Percentiles rank a stretch among this genome's conserved stretches.
phyloP scores from a whole-genome alignment of 2,113 vertebrate genomes.

The Felis chaus region DNA sequence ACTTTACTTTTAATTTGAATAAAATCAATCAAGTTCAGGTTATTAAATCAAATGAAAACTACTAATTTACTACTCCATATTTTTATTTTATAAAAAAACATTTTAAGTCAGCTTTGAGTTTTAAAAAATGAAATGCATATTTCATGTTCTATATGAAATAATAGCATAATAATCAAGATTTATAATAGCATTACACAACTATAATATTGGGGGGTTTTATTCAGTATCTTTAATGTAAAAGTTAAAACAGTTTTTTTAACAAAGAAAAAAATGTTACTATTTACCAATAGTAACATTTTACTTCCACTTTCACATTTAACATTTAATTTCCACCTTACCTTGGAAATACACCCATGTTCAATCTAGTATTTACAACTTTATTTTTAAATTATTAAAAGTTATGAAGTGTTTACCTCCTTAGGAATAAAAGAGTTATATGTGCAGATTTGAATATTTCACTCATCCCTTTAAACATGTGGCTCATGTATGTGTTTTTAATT shows the following conservation, averaged over 20 bases:
- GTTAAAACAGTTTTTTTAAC: neutral
- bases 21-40: neutral
- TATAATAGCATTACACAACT: neutral
- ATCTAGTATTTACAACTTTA: neutral
- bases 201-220: neutral
- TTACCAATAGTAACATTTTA: neutral
- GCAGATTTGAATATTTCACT: neutral
- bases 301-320: no score
- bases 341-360: neutral
- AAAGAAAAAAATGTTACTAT: neutral
- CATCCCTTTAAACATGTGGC: neutral
- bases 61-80: neutral
- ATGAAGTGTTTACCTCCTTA: neutral
- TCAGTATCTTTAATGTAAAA: neutral
- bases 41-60: neutral
- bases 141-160: neutral
- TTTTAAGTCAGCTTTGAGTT: neutral
- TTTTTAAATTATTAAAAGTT: neutral
- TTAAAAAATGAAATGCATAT: neutral
- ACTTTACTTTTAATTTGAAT: slow-evolving; percentile 16
- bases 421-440: neutral
- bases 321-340: neutral
- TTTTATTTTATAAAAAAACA: neutral
- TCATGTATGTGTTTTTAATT: neutral
- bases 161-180: neutral